Base-by-base conservation (phyloP, 1,140 invertebrate species). In the Panagrolaimus sp. region DNA sequence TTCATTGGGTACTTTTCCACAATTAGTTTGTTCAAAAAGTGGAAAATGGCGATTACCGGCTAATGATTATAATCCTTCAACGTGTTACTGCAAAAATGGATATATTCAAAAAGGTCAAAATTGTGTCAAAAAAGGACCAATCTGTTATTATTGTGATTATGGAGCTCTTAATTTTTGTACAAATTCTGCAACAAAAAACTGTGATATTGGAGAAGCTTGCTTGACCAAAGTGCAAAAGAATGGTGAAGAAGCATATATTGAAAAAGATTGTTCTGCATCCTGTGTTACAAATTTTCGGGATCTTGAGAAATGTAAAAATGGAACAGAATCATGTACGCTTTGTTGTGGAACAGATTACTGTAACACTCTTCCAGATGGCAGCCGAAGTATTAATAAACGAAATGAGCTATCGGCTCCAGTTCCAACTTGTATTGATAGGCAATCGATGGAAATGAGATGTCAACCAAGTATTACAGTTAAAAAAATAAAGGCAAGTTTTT, bases 381-480 rank as follows among this genome's bases (percentile, higher is more conserved):
- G 4, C 8, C 27, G 31, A 2, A 11, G 20, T 16, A 16, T 20
- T 13, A 57, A 57, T 20, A 57, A 57, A 27, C 11, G 51, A 16
- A 57, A 57, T 27, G 11, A 25, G 9, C 27, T 57, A 25, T 57
- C 27, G 11, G 51, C 27, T 57, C 51, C 16, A 27, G 20, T 27
- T 20, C 69, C 69, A 16, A 20, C 57, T 14, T 70, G 69, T 31
- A 53, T 70, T n/a, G 69, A 70, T 48, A 27, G 23, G 43, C 69
- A 70, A 45, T 25, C 69, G 11, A 53, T 70, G 42, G 51, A 68
- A 46, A n/a, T 70, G 14, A 31, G n/a, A 16, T 70, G 69, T 53
- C 66, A 42, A 3, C 57, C 9, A 13, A 27, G 14, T 38, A 20
- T 70, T 3, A 9, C 63, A 9, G 68, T 70, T 38, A n/a, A 9